Evolutionary conservation across 2,113 vertebrate species (phyloP), one percentile per base, ranked within the genome.

Genomic region (Myotis yumanensis): DNA sequence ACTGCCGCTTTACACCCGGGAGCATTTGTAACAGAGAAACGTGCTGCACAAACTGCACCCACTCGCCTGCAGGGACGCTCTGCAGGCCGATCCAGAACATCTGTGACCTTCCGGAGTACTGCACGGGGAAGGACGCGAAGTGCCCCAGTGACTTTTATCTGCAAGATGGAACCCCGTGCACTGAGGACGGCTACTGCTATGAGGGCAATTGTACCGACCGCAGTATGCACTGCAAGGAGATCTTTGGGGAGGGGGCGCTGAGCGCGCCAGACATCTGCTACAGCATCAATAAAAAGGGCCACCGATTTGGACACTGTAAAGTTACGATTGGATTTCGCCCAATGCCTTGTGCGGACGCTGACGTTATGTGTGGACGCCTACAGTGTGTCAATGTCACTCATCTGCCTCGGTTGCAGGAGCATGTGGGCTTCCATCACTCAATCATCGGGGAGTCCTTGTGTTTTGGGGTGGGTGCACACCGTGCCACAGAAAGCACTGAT

Each of bases 101-200:
- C 46, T 99, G 99, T 57, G 99, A 99, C 62, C 98, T 99, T 16
- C 97, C 99, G 0, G 99, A 99, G 95, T 99, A 98, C 93, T 99
- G 99, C 76, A 94, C 93, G 15, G 99, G 99, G 37, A 96, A 69
- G 2, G 97, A 96, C 0, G 16, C 96, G 3, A 0, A 59, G 11
- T 99, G 99, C 93, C 99, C 98, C 3, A 30, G 25, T 0, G 98
- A 99, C 17, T 80, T 98, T 3, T 98, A 98, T 2, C 0, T 98
- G 73, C 98, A 99, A 95, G 98, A 99, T 52, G 99, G 99, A 16
- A 95, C 98, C 23, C 98, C 97, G 0, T 99, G 99, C 93, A 23
- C 83, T 10, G 51, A 96, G 15, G 96, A 94, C 51, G 96, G 98
- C 57, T 99, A 98, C 91, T 99, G 99, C 95, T 99, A 98, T 64